A percentile compares a stretch with the other conserved stretches of the same genome.
phyloP scores from a whole-genome alignment of 1,140 invertebrate species.

The Andrena cerasifolii region DNA sequence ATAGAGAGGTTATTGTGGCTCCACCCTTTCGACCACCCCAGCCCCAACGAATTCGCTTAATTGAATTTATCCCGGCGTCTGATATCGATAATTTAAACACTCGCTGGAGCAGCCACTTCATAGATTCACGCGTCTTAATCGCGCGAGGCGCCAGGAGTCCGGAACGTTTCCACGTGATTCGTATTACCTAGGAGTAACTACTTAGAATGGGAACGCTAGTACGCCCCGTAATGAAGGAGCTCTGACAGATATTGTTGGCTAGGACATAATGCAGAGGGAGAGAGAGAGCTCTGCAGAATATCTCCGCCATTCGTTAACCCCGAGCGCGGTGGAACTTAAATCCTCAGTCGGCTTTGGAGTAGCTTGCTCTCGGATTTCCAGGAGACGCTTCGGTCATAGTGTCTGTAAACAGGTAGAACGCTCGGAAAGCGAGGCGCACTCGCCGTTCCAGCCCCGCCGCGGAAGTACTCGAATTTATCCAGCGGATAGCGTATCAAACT shows the following conservation, averaged over 20 bases:
- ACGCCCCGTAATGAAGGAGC: too few relatives aligned
- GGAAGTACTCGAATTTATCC: conserved; percentile 31
- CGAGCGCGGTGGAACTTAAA: neutral
- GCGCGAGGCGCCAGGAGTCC: too few relatives aligned
- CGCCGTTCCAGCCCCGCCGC: neutral
- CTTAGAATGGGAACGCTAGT: too few relatives aligned
- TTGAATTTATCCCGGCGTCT: conserved; percentile 12
- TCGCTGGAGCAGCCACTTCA: too few relatives aligned
- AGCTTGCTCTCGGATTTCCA: conserved; percentile 20
- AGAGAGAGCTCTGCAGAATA: neutral
- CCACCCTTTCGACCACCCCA: neutral
- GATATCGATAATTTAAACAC: neutral
- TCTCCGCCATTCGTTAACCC: conserved; percentile 15
- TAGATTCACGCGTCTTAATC: too few relatives aligned
- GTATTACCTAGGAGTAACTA: too few relatives aligned
- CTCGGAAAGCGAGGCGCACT: conserved; percentile 6
- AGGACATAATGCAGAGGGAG: too few relatives aligned
- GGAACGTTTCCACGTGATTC: too few relatives aligned
- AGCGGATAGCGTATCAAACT: conserved; percentile 33
- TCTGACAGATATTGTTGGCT: too few relatives aligned
- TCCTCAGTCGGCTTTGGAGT: neutral
- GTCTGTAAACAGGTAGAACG: conserved; percentile 26
- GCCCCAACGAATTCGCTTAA: neutral
- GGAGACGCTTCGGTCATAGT: conserved; percentile 20
- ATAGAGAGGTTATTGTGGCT: neutral